Evolutionary conservation across 2,888 invertebrate genomes (phyloP).

Genomic region (Metallyticus violacea): DNA sequence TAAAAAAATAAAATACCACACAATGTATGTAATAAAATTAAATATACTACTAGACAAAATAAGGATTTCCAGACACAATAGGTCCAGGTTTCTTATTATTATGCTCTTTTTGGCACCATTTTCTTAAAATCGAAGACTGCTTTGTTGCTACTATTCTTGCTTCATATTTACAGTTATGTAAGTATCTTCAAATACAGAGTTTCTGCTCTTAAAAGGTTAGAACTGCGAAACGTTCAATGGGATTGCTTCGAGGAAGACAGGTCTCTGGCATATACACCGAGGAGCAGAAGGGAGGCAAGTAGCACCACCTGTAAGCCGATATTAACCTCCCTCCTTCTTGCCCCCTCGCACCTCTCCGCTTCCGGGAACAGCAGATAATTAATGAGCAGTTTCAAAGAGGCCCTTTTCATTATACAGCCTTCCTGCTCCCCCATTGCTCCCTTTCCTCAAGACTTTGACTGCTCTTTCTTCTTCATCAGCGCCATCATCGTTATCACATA

Average conservation of each 20-base stretch:
- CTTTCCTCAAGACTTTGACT: slow-evolving; percentile 23
- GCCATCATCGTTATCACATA: slow-evolving; percentile 34
- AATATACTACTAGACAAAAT: no score
- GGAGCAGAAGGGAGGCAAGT: not conserved
- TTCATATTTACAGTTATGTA: no score
- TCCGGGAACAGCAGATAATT: slow-evolving; percentile 29
- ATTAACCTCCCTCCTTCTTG: slow-evolving; percentile 25
- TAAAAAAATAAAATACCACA: no score
- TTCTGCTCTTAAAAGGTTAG: not conserved
- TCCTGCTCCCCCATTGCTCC: slow-evolving; percentile 5
- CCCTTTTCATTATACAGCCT: slow-evolving; percentile 28
- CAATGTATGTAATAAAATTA: no score
- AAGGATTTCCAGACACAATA: no score
- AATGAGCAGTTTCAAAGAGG: slow-evolving; percentile 33
- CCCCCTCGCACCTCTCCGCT: not conserved
- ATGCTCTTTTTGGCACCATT: no score
- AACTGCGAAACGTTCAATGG: not conserved
- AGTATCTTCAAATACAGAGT: not conserved
- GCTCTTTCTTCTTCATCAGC: slow-evolving; percentile 29
- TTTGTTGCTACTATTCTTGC: no score
- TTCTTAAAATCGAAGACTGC: no score
- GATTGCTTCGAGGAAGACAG: not conserved
- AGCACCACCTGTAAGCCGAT: slow-evolving; percentile 32
- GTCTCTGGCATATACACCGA: not conserved
- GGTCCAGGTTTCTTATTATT: no score